These are phyloP conservation scores for Hyles euphorbiae DNA, from an alignment of 1,140 invertebrate species.

Conservation along the genomic window DNA sequence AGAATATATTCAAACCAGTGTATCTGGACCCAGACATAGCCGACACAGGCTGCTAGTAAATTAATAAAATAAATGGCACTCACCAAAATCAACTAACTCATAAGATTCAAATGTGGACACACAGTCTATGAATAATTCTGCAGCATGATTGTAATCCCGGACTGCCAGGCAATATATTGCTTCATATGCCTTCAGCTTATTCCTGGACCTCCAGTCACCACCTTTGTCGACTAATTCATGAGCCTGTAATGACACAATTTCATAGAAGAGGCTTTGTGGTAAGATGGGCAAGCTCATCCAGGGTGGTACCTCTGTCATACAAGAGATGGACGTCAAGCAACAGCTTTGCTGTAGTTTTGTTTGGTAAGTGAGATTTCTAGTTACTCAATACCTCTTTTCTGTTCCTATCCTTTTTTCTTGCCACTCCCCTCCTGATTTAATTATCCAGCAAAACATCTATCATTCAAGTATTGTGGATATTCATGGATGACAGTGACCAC, in stretches of 20 bases:
- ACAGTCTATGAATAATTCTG: constrained; percentile 96
- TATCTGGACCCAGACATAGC: too few species aligned
- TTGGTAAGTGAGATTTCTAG: too few species aligned
- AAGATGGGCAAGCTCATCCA: neutral
- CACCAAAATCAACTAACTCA: constrained; percentile 95
- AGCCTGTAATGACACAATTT: constrained; percentile 44
- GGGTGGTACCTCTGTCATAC: neutral
- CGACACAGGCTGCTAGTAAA: too few species aligned
- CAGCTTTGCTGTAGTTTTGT: too few species aligned
- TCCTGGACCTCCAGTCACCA: constrained; percentile 99
- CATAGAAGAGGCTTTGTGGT: neutral
- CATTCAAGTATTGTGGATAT: too few species aligned
- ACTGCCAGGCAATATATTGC: constrained; percentile 97
- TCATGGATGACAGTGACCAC: too few species aligned
- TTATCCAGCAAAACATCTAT: too few species aligned
- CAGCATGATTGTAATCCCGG: constrained; percentile 96
- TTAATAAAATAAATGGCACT: constrained; percentile 12
- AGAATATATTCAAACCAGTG: too few species aligned
- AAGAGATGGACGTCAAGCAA: too few species aligned
- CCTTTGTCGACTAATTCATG: constrained; percentile 95
- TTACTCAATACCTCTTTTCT: too few species aligned
- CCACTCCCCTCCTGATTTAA: too few species aligned
- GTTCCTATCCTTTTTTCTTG: too few species aligned
- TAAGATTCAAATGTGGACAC: constrained; percentile 99
- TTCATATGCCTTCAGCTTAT: constrained; percentile 96